These are phyloP conservation scores for Brachylomia viminalis DNA, from an alignment of 2,888 invertebrate genomes.

Conservation along the genomic window DNA sequence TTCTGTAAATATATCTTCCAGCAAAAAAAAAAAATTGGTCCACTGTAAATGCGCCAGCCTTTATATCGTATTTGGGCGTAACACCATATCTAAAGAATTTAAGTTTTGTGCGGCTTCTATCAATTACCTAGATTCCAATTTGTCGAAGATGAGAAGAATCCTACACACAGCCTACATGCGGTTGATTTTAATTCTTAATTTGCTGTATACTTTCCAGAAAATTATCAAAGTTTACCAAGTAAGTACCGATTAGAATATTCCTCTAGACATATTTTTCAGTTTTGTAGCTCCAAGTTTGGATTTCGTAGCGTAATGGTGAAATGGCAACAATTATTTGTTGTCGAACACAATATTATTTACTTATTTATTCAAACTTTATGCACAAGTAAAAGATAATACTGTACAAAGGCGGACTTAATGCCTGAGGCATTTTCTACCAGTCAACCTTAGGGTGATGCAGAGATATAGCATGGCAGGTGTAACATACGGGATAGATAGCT, in stretches of 20 bases:
- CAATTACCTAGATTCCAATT: constrained; percentile 70
- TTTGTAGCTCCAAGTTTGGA: constrained; percentile 19
- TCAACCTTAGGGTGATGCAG: no score
- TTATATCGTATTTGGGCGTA: constrained; percentile 63
- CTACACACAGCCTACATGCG: constrained; percentile 73
- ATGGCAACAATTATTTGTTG: background rate
- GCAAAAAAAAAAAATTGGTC: no score
- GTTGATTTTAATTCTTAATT: constrained; percentile 67
- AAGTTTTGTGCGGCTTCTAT: constrained; percentile 71
- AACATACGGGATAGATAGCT: no score
- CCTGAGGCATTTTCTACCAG: no score
- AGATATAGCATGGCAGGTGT: no score
- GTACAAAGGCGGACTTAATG: no score
- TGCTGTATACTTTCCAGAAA: constrained; percentile 75
- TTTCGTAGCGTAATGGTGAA: background rate
- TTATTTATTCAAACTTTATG: no score
- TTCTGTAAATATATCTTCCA: no score
- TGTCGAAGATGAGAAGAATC: constrained; percentile 63
- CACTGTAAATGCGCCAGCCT: no score
- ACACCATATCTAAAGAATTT: constrained; percentile 72
- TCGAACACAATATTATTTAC: background rate
- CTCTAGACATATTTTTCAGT: constrained; percentile 11
- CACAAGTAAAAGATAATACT: no score
- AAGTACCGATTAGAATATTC: constrained; percentile 45
- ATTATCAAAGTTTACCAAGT: constrained; percentile 77